These are phyloP conservation scores for Herpetotheres cachinnans DNA, from an alignment of 2,113 vertebrate species.

Conservation along the genomic window DNA sequence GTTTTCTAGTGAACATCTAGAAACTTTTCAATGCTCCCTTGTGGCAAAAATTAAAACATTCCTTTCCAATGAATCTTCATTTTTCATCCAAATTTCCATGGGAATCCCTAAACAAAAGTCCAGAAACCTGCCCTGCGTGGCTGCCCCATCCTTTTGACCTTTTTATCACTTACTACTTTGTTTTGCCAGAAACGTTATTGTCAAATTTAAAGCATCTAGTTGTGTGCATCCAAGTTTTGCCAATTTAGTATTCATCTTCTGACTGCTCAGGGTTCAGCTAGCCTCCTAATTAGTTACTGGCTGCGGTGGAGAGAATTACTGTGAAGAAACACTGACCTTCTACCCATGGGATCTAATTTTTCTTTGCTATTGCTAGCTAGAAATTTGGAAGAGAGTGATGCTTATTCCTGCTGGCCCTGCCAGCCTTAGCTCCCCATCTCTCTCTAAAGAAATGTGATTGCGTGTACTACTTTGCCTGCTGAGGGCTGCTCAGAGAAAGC, in stretches of 20 bases:
- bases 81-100: neutral
- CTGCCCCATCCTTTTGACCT: neutral
- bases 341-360: constrained; percentile 10
- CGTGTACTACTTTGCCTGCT: neutral
- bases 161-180: neutral
- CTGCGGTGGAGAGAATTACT: neutral
- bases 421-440: neutral
- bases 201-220: neutral
- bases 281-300: neutral
- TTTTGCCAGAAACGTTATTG: neutral
- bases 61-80: neutral
- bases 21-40: neutral
- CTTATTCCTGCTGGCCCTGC: neutral
- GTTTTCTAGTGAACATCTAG: neutral
- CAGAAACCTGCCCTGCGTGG: neutral
- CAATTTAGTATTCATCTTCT: neutral
- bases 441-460: neutral
- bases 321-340: neutral
- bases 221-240: neutral
- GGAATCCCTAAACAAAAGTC: neutral
- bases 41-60: neutral
- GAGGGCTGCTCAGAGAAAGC: neutral
- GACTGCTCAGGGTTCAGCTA: neutral
- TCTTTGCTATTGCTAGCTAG: neutral
- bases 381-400: neutral